Evolutionary conservation across 2,888 invertebrate species (phyloP), one percentile per base, ranked within the genome.

Genomic region (Pachydiplax longipennis): DNA sequence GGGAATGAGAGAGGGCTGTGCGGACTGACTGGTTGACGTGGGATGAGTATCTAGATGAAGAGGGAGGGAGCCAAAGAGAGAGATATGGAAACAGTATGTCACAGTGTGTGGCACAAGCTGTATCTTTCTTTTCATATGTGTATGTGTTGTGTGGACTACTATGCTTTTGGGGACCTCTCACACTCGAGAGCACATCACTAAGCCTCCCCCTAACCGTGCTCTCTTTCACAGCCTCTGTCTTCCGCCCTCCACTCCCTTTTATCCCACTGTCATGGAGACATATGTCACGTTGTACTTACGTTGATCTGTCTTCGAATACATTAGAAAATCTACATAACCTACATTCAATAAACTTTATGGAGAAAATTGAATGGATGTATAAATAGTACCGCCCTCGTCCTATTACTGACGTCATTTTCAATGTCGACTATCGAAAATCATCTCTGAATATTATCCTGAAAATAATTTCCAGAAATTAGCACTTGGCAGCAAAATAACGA

Each of bases 51-150:
- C n/a, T n/a, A 81, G n/a, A 37, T n/a, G 22, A 61, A 87, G 61
- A 40, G 87, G 87, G 37, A 83, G 37, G 73, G 13, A 73, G 73
- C 73, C 25, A n/a, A n/a, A 65, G 31, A 61, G 61, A 35, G 37
- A 87, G 87, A 87, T 87, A 87, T 61, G 87, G 61, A 87, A 65
- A 37, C 35, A 35, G 87, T 65, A 87, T 87, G 22, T 35, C 87
- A 83, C 83, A 18, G 31, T 83, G 58, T 65, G 37, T 37, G 65
- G 87, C 40, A 31, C 37, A 65, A 61, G 87, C 58, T 87, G 87
- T 31, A 53, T 87, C 61, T 37, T 65, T 65, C 87, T 48, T 65
- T 65, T 65, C 87, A 31, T 37, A 37, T 31, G 22, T 65, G 65
- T 65, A 22, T 65, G 73, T 73, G 73, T 73, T 73, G 73, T 73